Percentiles rank a stretch among this genome's conserved stretches.
These are phyloP conservation scores for Patiria pectinifera DNA, from an alignment of 53 echinoderm and acorn worm species.

Conservation along the genomic window DNA sequence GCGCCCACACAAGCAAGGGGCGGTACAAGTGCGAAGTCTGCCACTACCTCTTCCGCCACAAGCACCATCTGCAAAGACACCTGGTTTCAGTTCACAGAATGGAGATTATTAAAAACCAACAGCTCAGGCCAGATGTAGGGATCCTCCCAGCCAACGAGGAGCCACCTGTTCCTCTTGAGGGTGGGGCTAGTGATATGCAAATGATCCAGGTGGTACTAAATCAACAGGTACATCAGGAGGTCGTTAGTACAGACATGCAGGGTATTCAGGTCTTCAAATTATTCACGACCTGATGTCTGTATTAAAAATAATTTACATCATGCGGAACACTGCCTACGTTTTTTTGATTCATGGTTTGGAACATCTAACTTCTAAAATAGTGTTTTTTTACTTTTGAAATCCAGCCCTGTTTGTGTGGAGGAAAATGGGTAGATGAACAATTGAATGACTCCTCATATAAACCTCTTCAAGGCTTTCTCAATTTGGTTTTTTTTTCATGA, in stretches of 20 bases:
- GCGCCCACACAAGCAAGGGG: slow-evolving; percentile 74
- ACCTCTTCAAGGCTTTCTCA: too few species aligned
- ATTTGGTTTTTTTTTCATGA: too few species aligned
- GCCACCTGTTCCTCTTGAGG: background rate
- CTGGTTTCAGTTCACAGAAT: slow-evolving; percentile 70
- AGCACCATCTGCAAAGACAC: slow-evolving; percentile 84
- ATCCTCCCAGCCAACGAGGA: slow-evolving; percentile 31
- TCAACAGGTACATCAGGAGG: slow-evolving; percentile 73
- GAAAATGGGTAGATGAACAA: too few species aligned
- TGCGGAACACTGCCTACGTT: background rate
- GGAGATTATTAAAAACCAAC: slow-evolving; percentile 20
- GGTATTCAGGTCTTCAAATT: slow-evolving; percentile 46
- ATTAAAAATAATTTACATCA: background rate
- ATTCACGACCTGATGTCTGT: background rate
- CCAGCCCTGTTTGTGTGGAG: too few species aligned
- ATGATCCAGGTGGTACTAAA: slow-evolving; percentile 66
- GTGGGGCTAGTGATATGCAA: slow-evolving; percentile 14
- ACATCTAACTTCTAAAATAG: too few species aligned
- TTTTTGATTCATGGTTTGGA: too few species aligned
- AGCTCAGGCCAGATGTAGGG: background rate
- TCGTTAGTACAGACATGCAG: slow-evolving; percentile 64
- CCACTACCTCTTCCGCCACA: slow-evolving; percentile 78
- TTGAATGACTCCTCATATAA: too few species aligned
- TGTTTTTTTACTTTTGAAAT: too few species aligned
- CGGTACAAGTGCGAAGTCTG: slow-evolving; percentile 79